A percentile compares a stretch with the other conserved stretches of the same genome.
Evolutionary conservation across 2,113 vertebrate genomes (phyloP).

Genomic region (Phylloscopus trochilus): DNA sequence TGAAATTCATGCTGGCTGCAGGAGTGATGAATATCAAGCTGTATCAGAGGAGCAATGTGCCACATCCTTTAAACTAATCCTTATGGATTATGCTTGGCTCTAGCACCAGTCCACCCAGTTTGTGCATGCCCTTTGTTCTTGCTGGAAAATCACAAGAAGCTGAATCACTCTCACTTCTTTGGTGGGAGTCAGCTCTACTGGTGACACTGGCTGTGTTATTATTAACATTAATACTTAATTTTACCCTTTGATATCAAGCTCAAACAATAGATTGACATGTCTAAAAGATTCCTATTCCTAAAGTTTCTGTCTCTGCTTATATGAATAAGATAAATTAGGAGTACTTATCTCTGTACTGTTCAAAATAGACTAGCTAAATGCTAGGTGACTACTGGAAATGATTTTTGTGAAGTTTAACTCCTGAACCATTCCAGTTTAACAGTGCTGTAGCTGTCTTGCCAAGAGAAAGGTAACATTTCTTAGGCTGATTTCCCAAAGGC

Average conservation of each 20-base stretch:
- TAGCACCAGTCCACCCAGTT: background rate
- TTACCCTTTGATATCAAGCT: background rate
- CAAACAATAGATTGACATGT: background rate
- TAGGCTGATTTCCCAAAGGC: background rate
- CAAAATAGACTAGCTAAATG: background rate
- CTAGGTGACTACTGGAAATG: background rate
- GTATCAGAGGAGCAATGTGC: background rate
- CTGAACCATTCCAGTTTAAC: background rate
- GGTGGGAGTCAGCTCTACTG: background rate
- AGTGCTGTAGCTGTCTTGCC: background rate
- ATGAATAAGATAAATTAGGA: background rate
- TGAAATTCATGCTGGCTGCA: background rate
- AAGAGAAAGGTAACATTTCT: background rate
- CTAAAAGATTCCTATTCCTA: background rate
- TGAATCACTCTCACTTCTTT: background rate
- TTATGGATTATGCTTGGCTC: background rate
- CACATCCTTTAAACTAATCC: background rate
- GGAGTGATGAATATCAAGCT: background rate
- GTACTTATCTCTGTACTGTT: background rate
- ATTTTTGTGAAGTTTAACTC: background rate
- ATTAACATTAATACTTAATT: background rate
- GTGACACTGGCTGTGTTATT: background rate
- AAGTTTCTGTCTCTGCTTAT: background rate
- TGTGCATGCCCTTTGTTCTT: background rate
- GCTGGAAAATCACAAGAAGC: background rate